Conservation (phyloP, 1,140 invertebrate species). For the Parasteatoda tepidariorum region DNA sequence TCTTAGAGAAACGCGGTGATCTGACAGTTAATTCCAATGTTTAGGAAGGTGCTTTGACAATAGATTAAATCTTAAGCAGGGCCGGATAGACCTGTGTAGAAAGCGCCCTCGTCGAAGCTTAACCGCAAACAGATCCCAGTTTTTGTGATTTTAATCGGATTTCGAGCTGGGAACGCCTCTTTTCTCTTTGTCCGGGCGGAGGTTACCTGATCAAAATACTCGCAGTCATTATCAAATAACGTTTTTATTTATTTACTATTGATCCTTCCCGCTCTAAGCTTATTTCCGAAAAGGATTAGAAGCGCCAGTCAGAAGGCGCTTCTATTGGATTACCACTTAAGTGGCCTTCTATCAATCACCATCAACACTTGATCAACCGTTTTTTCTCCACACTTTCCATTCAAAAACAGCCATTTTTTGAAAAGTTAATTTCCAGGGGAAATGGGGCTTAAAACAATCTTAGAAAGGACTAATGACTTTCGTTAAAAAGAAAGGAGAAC, state of each 20-base stretch:
- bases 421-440: too few relatives aligned
- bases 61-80: slow-evolving; percentile 61
- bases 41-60: slow-evolving; percentile 61
- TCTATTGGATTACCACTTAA: slow-evolving; percentile 61
- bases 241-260: slow-evolving; percentile 62
- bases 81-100: slow-evolving; percentile 39
- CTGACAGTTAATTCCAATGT: slow-evolving; percentile 61
- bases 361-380: slow-evolving; percentile 54
- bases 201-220: slow-evolving; percentile 59
- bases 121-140: slow-evolving; percentile 61
- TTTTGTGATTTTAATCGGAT: slow-evolving; percentile 62
- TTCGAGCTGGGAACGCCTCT: slow-evolving; percentile 51
- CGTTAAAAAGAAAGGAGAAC: too few relatives aligned
- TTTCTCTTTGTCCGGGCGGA: slow-evolving; percentile 54
- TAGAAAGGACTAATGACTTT: too few relatives aligned
- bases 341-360: slow-evolving; percentile 48
- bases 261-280: slow-evolving; percentile 58
- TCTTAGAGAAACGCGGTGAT: slow-evolving; percentile 58
- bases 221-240: slow-evolving; percentile 61
- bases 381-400: slow-evolving; percentile 32
- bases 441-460: too few relatives aligned
- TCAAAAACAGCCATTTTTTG: too few relatives aligned
- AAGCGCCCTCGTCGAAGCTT: slow-evolving; percentile 50
- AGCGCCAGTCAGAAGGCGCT: slow-evolving; percentile 33
- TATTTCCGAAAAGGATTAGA: slow-evolving; percentile 60